Evolutionary conservation across 2,113 vertebrate genomes (phyloP).

Genomic region (Prunella himalayana): DNA sequence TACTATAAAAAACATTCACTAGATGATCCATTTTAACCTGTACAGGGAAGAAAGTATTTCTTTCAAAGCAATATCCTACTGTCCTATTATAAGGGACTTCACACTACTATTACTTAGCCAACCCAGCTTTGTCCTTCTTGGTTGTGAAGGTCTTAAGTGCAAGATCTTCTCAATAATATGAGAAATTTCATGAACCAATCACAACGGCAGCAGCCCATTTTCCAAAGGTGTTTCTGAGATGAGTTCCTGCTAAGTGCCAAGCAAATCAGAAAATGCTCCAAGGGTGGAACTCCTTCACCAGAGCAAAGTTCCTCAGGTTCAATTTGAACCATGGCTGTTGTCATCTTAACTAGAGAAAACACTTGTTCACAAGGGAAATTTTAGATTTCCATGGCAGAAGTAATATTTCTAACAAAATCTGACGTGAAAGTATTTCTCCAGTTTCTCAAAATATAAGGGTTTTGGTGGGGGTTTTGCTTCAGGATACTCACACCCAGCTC

Average conservation of each 20-base stretch:
- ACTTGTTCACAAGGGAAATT: background rate
- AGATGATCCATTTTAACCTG: background rate
- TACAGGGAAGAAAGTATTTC: background rate
- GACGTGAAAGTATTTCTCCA: background rate
- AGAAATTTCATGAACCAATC: background rate
- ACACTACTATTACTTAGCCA: background rate
- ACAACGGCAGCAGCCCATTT: background rate
- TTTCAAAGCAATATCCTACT: background rate
- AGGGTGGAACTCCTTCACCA: background rate
- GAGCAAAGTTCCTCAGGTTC: background rate
- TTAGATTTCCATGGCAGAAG: background rate
- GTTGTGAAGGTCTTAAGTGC: background rate
- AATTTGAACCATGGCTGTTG: fast-evolving
- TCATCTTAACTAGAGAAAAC: background rate
- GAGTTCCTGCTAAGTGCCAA: background rate
- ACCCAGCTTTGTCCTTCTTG: background rate
- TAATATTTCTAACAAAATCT: background rate
- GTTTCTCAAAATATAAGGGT: background rate
- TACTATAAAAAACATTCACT: background rate
- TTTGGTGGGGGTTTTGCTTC: background rate
- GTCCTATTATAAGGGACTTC: background rate
- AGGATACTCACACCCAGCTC: background rate
- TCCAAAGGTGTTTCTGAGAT: background rate
- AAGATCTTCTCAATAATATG: background rate
- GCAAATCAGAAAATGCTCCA: background rate